Evolutionary conservation across 2,888 invertebrate species (phyloP).

Genomic region (Epinotia bilunana): DNA sequence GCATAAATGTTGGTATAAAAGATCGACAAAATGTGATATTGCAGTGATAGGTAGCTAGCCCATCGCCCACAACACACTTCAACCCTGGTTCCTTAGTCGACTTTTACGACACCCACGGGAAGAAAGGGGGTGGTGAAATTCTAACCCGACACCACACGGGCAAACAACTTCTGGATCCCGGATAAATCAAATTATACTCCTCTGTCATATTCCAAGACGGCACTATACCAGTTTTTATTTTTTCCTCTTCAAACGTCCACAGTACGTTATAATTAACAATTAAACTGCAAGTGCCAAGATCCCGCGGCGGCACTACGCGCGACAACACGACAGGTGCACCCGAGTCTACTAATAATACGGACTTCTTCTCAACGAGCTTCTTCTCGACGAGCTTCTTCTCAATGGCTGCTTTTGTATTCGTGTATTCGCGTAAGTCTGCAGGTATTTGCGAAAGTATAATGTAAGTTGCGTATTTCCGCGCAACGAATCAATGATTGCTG

Average conservation of each 20-base stretch:
- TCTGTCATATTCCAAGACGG: not conserved
- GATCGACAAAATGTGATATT: too few species aligned
- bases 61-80: too few species aligned
- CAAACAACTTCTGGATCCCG: too few species aligned
- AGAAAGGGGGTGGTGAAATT: too few species aligned
- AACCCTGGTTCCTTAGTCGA: too few species aligned
- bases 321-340: constrained; percentile 68
- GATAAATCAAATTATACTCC: not conserved
- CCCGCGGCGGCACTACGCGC: constrained; percentile 49
- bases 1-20: too few species aligned
- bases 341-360: constrained; percentile 44
- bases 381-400: constrained; percentile 55
- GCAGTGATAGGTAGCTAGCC: too few species aligned
- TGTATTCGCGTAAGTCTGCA: constrained; percentile 8
- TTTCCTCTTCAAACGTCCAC: not conserved
- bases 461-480: not conserved
- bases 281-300: constrained; percentile 55
- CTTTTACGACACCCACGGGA: too few species aligned
- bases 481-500: too few species aligned
- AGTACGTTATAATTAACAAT: not conserved
- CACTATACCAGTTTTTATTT: not conserved
- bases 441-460: not conserved
- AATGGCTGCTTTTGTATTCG: constrained; percentile 33
- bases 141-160: too few species aligned
- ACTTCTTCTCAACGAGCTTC: constrained; percentile 55